Conservation (phyloP, 2,797 vertebrate genomes). For the Notolepis coatsorum region DNA sequence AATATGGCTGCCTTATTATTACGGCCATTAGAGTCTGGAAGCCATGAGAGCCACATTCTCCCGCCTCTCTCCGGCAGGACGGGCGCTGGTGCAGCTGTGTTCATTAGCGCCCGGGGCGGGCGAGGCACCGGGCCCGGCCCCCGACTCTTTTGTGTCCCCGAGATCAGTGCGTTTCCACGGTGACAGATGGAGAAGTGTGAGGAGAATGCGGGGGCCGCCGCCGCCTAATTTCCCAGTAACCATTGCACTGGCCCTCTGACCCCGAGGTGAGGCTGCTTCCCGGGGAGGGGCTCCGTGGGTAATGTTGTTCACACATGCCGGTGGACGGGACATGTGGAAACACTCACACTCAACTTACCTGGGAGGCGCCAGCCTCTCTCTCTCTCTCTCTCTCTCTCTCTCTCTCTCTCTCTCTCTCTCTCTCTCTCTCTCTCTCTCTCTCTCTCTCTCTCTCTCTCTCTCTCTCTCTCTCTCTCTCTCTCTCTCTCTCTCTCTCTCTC, state of each 20-base stretch:
- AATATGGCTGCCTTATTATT: slow-evolving; percentile 67
- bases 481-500: no score
- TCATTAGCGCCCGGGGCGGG: slow-evolving; percentile 75
- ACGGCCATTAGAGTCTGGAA: slow-evolving; percentile 60
- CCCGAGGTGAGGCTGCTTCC: slow-evolving; percentile 77
- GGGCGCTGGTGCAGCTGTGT: slow-evolving; percentile 74
- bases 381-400: neutral
- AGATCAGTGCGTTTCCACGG: slow-evolving; percentile 61
- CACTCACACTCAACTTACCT: slow-evolving; percentile 70
- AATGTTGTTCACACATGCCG: slow-evolving; percentile 82
- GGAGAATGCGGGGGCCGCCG: slow-evolving; percentile 74
- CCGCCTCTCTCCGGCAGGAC: slow-evolving; percentile 48
- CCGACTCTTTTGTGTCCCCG: slow-evolving; percentile 60
- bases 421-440: no score
- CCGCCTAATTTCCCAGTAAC: slow-evolving; percentile 79
- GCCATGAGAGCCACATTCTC: slow-evolving; percentile 61
- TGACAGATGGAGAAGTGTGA: slow-evolving; percentile 83
- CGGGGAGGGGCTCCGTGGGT: slow-evolving; percentile 70
- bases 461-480: no score
- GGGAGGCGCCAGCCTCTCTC: slow-evolving; percentile 56
- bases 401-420: neutral
- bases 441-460: no score
- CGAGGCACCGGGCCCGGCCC: slow-evolving; percentile 37
- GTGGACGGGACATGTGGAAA: slow-evolving; percentile 79
- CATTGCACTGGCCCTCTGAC: slow-evolving; percentile 77